Evolutionary conservation across 2,797 vertebrate species (phyloP).

Genomic region (Semaprochilodus insignis): DNA sequence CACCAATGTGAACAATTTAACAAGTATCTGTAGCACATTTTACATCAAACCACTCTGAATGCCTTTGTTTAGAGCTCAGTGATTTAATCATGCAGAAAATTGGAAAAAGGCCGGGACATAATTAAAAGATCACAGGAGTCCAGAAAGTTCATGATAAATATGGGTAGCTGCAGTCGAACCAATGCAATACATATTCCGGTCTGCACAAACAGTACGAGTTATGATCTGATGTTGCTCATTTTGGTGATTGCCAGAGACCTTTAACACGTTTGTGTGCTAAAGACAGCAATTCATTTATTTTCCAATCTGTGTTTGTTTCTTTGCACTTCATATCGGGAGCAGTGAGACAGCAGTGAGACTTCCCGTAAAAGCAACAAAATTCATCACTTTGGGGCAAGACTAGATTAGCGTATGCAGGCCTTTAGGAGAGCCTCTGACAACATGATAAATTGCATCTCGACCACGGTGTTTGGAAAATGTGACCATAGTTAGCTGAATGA

Average conservation of each 20-base stretch:
- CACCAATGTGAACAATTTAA: too few species aligned
- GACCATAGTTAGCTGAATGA: conserved; percentile 1
- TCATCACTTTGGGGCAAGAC: not conserved
- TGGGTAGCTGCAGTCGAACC: not conserved
- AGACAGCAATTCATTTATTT: not conserved
- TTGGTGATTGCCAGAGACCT: not conserved
- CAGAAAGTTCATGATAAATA: not conserved
- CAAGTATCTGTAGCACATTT: too few species aligned
- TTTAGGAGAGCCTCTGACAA: not conserved
- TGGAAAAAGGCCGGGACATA: too few species aligned
- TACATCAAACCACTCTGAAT: too few species aligned
- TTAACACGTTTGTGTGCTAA: not conserved
- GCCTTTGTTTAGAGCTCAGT: too few species aligned
- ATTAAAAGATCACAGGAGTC: not conserved
- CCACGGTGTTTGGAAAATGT: conserved; percentile 30
- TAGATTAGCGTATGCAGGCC: not conserved
- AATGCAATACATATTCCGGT: not conserved
- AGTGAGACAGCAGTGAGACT: conserved; percentile 10
- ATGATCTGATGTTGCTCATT: not conserved
- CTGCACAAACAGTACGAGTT: not conserved
- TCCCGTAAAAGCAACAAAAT: not conserved
- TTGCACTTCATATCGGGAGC: not conserved
- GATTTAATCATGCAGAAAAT: too few species aligned
- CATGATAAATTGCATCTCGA: conserved; percentile 23
- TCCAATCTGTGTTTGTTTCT: not conserved